Evolutionary conservation across 2,888 invertebrate species (phyloP).

Genomic region (Anarsia innoxiella): DNA sequence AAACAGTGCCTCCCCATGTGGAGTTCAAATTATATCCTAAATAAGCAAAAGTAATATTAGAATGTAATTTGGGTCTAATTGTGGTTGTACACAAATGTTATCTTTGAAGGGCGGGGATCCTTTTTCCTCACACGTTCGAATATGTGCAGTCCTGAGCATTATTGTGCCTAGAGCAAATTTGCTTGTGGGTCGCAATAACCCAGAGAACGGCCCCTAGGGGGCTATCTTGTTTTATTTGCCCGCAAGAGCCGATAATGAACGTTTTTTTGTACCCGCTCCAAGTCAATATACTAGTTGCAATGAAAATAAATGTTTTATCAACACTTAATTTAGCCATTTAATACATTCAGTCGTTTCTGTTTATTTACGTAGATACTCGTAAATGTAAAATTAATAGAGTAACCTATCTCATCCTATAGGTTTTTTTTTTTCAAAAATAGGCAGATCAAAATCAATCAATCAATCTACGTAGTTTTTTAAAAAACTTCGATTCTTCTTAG

Average conservation of each 20-base stretch:
- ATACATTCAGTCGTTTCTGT: too few relatives aligned
- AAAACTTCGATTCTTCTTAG: too few relatives aligned
- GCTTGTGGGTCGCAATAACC: constrained; percentile 70
- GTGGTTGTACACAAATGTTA: constrained; percentile 43
- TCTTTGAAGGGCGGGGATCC: constrained; percentile 29
- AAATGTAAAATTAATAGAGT: too few relatives aligned
- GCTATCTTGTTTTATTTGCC: constrained; percentile 65
- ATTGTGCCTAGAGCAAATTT: constrained; percentile 70
- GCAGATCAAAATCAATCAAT: too few relatives aligned
- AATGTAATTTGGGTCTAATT: constrained; percentile 26
- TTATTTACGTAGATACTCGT: too few relatives aligned
- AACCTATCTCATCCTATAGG: too few relatives aligned
- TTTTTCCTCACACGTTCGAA: constrained; percentile 25
- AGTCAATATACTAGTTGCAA: constrained; percentile 61
- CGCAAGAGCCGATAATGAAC: constrained; percentile 63
- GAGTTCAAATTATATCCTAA: too few relatives aligned
- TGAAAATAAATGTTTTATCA: constrained; percentile 31
- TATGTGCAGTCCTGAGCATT: constrained; percentile 59
- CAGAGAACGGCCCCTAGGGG: constrained; percentile 43
- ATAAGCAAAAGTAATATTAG: too few relatives aligned
- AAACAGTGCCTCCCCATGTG: too few relatives aligned
- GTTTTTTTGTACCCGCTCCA: constrained; percentile 37
- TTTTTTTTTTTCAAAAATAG: too few relatives aligned
- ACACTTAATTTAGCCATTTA: too few relatives aligned
- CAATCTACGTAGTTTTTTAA: too few relatives aligned